Evolutionary conservation across 2,113 vertebrate genomes (phyloP), one percentile per base, ranked within the genome.

Genomic region (Platichthys flesus): DNA sequence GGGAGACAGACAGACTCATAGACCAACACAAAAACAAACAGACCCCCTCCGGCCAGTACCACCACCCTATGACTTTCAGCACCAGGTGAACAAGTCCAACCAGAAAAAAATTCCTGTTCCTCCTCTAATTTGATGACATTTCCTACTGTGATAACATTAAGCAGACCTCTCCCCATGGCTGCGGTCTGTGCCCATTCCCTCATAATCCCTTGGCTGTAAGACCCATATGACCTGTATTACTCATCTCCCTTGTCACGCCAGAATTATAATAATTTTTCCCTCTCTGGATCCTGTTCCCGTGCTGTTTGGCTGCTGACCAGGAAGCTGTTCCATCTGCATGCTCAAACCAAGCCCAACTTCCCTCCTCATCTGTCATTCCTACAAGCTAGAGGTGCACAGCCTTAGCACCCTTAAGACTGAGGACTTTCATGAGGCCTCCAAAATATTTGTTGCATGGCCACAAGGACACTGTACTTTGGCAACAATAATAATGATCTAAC

Each of bases 171-270:
- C 56, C 72, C 85, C 84, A 20, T 71, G 79, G 54, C 79, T 80
- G 76, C 85, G 58, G 79, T 76, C 82, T 88, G 79, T 79, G 84
- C 75, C 55, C 81, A 69, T 84, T 83, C 82, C 78, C 78, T 82
- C 79, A 55, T 93, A 93, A 93, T 93, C 91, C 88, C 67, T 71
- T 81, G 82, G 83, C 84, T 24, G 81, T 91, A 93, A 93, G 89
- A 87, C 92, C 89, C 92, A 90, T 83, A 87, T 93, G 92, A 93
- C 92, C 91, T 90, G 90, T 84, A 91, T 91, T 92, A 87, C 90
- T 91, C 88, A 83, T 85, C 78, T 90, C 87, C 70, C 84, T 83
- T 72, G 87, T 92, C 91, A 91, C 80, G 82, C 18, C 65, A 91
- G 90, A 91, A 88, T 88, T 87, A 90, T 88, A 82, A 91, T 88